Base-by-base conservation (phyloP, 1,140 invertebrate genomes). In the Lepidostoma basale region DNA sequence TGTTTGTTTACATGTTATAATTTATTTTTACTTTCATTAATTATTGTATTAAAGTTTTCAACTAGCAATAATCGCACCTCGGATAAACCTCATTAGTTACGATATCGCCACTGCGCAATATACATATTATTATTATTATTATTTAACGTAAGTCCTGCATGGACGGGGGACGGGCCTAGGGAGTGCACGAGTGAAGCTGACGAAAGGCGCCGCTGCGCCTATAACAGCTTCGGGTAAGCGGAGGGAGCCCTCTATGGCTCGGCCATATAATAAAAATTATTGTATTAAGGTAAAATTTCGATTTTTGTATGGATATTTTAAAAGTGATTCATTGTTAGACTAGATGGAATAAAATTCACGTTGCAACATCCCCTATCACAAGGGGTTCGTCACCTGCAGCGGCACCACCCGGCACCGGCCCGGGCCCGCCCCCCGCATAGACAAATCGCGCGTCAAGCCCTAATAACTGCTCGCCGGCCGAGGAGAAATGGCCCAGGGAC, bases 11-110 rank as follows among this genome's bases (percentile, higher is more conserved):
- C 12, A 33, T 33, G 12, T 33, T 6, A 6, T 33, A 33, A 12
- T 33, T 12, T 5, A 33, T 12, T n/a, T n/a, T n/a, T n/a, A n/a
- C n/a, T n/a, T n/a, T n/a, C n/a, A n/a, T n/a, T n/a, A n/a, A n/a
- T n/a, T n/a, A n/a, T n/a, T n/a, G n/a, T n/a, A n/a, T n/a, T n/a
- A 89, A 88, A 91, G 89, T 91, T 92, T 91, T 91, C 89, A 92
- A 92, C 89, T 91, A 91, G 89, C 89, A 91, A 92, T 91, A 91
- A 91, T 91, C 89, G 89, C 89, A 91, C 88, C 89, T 91, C 89
- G 85, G 89, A 88, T 88, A 80, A 86, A 88, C 89, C 87, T 93
- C 90, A 92, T 92, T 88, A 90, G 89, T 92, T 90, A 90, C 88
- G 88, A 90, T 89, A 90, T 89, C 86, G 88, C 88, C 89, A 84